phyloP scores from a whole-genome alignment of 2,888 invertebrate species.

The Platycheirus albimanus region DNA sequence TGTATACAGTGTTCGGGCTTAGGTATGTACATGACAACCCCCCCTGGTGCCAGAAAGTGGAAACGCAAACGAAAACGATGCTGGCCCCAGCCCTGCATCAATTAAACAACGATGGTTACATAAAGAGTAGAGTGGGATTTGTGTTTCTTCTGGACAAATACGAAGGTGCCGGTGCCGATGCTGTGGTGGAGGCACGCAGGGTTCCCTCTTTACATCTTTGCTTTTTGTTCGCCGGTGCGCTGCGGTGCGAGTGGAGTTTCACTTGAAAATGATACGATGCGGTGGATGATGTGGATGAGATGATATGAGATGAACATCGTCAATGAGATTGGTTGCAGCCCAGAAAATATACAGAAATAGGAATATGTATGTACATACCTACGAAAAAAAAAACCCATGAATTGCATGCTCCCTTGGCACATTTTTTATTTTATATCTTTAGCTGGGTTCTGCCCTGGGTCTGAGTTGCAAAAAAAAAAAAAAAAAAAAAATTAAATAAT shows the following conservation, averaged over 20 bases:
- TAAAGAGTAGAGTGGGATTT: constrained; percentile 55
- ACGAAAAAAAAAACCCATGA: constrained; percentile 61
- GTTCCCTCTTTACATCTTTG: constrained; percentile 38
- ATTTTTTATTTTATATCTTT: constrained; percentile 35
- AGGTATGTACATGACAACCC: constrained; percentile 3
- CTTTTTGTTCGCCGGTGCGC: constrained; percentile 53
- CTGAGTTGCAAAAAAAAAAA: neutral
- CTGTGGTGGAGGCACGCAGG: constrained; percentile 37
- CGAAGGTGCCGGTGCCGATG: constrained; percentile 23
- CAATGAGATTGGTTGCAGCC: constrained; percentile 73
- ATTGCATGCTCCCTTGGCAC: constrained; percentile 65
- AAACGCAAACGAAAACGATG: constrained; percentile 46
- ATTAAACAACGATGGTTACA: constrained; percentile 64
- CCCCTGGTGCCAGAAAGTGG: constrained; percentile 14
- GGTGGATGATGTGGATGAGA: constrained; percentile 46
- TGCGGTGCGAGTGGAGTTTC: constrained; percentile 62
- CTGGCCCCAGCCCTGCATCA: constrained; percentile 46
- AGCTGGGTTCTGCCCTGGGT: too few relatives aligned
- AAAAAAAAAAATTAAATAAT: too few relatives aligned
- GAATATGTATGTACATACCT: too few relatives aligned
- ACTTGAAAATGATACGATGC: constrained; percentile 36
- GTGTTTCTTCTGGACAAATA: constrained; percentile 24
- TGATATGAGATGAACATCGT: constrained; percentile 63
- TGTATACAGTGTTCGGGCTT: too few relatives aligned
- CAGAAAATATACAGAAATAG: constrained; percentile 39